Conservation (phyloP, 30 jellyfish, hydroid and myxozoan species). For the Nemopilema nomurai region DNA sequence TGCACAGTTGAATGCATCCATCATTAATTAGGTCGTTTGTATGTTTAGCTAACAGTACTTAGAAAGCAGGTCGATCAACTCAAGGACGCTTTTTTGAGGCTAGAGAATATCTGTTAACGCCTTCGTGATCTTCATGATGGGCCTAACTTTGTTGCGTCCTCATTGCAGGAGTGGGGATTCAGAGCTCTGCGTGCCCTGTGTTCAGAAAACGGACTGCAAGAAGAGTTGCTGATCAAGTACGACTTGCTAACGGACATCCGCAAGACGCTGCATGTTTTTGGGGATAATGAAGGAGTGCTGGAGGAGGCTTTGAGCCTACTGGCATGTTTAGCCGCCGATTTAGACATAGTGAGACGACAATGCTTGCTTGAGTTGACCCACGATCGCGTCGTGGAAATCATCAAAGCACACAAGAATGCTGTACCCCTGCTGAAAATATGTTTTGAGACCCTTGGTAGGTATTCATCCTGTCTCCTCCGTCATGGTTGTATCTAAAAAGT, state of each 20-base stretch:
- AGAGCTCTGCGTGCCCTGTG: conserved; percentile 89
- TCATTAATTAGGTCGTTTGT: too few relatives aligned
- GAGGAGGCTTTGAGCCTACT: conserved; percentile 79
- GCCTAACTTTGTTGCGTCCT: too few relatives aligned
- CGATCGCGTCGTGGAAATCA: conserved; percentile 51
- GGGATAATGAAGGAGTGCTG: conserved; percentile 46
- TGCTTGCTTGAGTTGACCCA: conserved; percentile 73
- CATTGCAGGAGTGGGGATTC: conserved; percentile 83
- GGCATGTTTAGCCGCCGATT: conserved; percentile 87
- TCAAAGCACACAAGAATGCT: conserved; percentile 25
- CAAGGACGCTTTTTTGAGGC: too few relatives aligned
- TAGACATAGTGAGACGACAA: conserved; percentile 78
- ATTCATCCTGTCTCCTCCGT: background rate
- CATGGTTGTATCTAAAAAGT: too few relatives aligned
- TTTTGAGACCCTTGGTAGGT: conserved; percentile 87
- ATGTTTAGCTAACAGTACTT: too few relatives aligned
- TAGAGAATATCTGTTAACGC: too few relatives aligned
- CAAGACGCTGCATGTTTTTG: conserved; percentile 35
- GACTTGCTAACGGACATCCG: conserved; percentile 57
- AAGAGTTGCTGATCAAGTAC: conserved; percentile 71
- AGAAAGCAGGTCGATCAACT: too few relatives aligned
- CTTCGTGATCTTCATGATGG: too few relatives aligned
- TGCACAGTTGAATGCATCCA: too few relatives aligned
- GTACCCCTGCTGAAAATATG: conserved; percentile 67
- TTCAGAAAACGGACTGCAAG: conserved; percentile 62